Conservation (phyloP, 2,113 vertebrate species). For the Chiloscyllium plagiosum region DNA sequence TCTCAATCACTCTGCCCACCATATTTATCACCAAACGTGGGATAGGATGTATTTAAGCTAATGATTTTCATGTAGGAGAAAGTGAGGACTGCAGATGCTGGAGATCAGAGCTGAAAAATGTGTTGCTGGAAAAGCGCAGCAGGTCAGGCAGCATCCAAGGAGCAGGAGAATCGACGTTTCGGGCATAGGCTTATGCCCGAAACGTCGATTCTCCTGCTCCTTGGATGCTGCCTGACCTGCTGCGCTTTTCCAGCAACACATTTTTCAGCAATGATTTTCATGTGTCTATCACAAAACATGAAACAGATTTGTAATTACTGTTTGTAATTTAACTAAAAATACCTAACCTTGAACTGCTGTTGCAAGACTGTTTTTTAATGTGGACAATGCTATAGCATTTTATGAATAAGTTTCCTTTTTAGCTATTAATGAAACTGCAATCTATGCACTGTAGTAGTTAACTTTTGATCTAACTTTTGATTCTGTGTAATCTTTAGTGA, state of each 20-base stretch:
- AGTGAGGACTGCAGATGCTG: too few species aligned
- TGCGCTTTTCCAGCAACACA: too few species aligned
- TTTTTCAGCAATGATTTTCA: background rate
- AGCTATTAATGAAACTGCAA: background rate
- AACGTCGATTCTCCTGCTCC: too few species aligned
- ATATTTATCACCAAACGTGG: background rate
- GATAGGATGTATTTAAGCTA: background rate
- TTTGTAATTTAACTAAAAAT: constrained; percentile 61
- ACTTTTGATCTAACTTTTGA: constrained; percentile 4
- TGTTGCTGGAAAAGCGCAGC: too few species aligned
- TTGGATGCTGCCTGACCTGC: too few species aligned
- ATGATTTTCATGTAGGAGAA: background rate
- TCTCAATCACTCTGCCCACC: background rate
- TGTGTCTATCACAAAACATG: constrained; percentile 50
- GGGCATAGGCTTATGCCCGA: too few species aligned
- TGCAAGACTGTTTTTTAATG: background rate
- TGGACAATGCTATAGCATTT: background rate
- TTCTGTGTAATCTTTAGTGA: constrained; percentile 10
- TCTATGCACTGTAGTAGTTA: constrained; percentile 8
- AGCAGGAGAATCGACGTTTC: too few species aligned
- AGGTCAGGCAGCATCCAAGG: too few species aligned
- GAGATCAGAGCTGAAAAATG: too few species aligned
- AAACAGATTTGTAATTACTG: constrained; percentile 48
- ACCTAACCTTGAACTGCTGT: background rate
- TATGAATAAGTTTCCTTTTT: background rate